Base-by-base conservation (phyloP, 2,797 vertebrate species). In the Tadarida brasiliensis region DNA sequence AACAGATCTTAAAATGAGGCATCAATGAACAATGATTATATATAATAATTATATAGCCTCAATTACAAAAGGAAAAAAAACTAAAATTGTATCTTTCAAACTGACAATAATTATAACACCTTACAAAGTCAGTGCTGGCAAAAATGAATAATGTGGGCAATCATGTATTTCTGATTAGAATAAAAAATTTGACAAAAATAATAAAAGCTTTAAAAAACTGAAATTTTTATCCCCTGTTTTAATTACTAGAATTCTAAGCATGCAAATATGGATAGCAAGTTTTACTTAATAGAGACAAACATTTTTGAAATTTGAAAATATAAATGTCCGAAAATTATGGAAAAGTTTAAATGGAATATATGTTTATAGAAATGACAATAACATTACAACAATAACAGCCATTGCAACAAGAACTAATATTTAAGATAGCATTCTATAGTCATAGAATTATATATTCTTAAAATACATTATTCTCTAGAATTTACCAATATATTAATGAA, bases 221-320 rank as follows among this genome's bases (percentile, higher is more conserved):
- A 56, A 68, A 16, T 15, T 24, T 47, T 39, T 1, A 63, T 30
- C 19, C 7, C 35, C 9, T 61, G 20, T 87, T 87, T 51, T 63
- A 71, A 59, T 20, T 77, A 9, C 11, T 68, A 76, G 44, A 35
- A 93, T 88, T 93, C 24, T 94, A 77, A 85, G 28, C 26, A 33
- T 71, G 57, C 30, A 87, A 82, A 88, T 28, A 47, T 63, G 59
- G 26, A 59, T 19, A 87, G 51, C 19, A 68, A 63, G 7, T 39
- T 88, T 91, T 88, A 77, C 20, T 71, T 77, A 51, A 84, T 39
- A 76, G 5, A 74, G 28, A n/a, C 20, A 44, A 95, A 85, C 81
- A 44, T 44, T 70, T 16, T 73, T 94, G 11, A 78, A 86, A 59
- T 76, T 73, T 57, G 22, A 74, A 94, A 95, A 86, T 85, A n/a